These are phyloP conservation scores for Sipunculus nudus DNA, from an alignment of 2,888 invertebrate genomes.

Conservation along the genomic window DNA sequence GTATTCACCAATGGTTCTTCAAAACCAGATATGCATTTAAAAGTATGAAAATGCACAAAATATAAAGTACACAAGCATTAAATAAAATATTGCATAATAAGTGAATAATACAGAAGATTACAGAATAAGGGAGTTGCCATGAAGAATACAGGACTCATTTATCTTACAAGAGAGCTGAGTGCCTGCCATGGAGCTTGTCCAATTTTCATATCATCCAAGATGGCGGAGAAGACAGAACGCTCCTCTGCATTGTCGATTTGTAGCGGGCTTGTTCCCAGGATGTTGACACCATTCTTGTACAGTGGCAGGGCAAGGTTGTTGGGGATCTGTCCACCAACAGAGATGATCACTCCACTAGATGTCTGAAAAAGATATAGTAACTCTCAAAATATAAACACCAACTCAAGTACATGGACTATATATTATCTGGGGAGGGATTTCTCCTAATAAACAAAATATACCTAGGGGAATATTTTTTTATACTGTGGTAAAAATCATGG, in stretches of 20 bases:
- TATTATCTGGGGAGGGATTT: not conserved
- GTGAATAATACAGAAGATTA: too few relatives aligned
- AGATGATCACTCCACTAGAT: conserved; percentile 50
- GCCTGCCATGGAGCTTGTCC: conserved; percentile 55
- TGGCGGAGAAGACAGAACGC: conserved; percentile 51
- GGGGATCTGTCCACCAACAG: conserved; percentile 60
- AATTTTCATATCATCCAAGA: conserved; percentile 51
- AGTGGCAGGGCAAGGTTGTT: conserved; percentile 60
- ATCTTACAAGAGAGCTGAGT: conserved; percentile 49
- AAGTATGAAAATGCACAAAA: too few relatives aligned
- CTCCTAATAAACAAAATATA: too few relatives aligned
- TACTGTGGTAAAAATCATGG: too few relatives aligned
- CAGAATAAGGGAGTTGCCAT: too few relatives aligned
- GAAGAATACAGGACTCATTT: too few relatives aligned
- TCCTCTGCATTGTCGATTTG: conserved; percentile 58
- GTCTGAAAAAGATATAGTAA: conserved; percentile 39
- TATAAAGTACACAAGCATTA: too few relatives aligned
- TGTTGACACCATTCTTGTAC: conserved; percentile 44
- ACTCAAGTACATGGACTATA: not conserved
- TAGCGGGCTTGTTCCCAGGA: conserved; percentile 53
- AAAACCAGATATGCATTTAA: too few relatives aligned
- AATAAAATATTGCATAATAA: too few relatives aligned
- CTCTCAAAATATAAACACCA: not conserved
- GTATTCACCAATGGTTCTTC: too few relatives aligned
- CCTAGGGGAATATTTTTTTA: too few relatives aligned